Percentiles rank a stretch among this genome's conserved stretches.
Evolutionary conservation across 2,888 invertebrate genomes (phyloP).

Genomic region (Mechanitis messenoides): DNA sequence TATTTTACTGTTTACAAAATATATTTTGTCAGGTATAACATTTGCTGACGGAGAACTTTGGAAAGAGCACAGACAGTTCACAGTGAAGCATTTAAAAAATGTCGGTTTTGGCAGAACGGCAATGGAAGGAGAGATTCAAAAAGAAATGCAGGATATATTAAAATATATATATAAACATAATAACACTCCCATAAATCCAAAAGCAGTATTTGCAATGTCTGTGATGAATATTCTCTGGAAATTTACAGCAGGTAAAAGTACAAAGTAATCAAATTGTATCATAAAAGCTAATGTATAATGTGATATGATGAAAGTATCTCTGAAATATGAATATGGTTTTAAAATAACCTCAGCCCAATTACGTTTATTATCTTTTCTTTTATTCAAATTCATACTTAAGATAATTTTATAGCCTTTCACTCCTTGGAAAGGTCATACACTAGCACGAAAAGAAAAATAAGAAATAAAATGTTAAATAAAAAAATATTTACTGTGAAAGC

Average conservation of each 20-base stretch:
- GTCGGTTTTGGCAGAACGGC: constrained; percentile 79
- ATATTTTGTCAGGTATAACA: constrained; percentile 74
- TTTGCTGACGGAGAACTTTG: constrained; percentile 82
- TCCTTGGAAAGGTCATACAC: too few species aligned
- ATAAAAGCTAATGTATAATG: too few species aligned
- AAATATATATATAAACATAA: constrained; percentile 50
- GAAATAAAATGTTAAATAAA: background rate
- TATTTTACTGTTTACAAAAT: background rate
- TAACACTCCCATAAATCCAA: constrained; percentile 62
- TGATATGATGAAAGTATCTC: too few species aligned
- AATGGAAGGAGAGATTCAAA: constrained; percentile 78
- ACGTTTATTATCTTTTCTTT: too few species aligned
- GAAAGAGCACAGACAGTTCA: constrained; percentile 81
- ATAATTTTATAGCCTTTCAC: too few species aligned
- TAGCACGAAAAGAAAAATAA: too few species aligned
- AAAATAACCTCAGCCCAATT: too few species aligned
- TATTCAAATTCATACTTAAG: too few species aligned
- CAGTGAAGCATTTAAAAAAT: constrained; percentile 78
- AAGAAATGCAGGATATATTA: constrained; percentile 75
- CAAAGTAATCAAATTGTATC: background rate
- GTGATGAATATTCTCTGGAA: constrained; percentile 84
- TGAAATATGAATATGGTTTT: too few species aligned
- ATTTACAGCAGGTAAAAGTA: constrained; percentile 77
- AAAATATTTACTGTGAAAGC: too few species aligned
- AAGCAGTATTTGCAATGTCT: constrained; percentile 75